Conservation (phyloP, 2,797 vertebrate species). For the Cryptoprocta ferox region DNA sequence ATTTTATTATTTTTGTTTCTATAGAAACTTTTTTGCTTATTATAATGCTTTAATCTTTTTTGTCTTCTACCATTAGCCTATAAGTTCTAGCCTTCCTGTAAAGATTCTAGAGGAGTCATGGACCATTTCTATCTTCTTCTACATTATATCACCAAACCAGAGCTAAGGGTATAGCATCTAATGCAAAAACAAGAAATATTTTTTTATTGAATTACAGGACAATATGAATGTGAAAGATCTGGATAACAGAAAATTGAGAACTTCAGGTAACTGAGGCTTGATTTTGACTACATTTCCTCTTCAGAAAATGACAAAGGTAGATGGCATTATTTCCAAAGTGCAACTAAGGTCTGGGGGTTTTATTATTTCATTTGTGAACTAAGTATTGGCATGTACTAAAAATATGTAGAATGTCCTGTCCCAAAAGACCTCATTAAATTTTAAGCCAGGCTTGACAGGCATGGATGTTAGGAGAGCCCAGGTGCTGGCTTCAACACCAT, state of each 20-base stretch:
- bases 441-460: slow-evolving; percentile 41
- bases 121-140: background rate
- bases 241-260: background rate
- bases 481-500: background rate
- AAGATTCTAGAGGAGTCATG: background rate
- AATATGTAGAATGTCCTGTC: background rate
- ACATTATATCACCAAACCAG: background rate
- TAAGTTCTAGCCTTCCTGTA: background rate
- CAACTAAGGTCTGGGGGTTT: background rate
- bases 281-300: background rate
- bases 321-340: background rate
- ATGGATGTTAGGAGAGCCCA: background rate
- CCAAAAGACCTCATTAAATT: slow-evolving; percentile 43
- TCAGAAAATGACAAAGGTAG: background rate
- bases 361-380: background rate
- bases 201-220: background rate
- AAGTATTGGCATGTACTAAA: background rate
- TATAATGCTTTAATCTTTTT: background rate
- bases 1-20: background rate
- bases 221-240: background rate
- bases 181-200: background rate
- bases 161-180: background rate
- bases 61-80: background rate
- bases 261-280: background rate
- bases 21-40: background rate